Conservation (phyloP, 2,113 vertebrate genomes). For the Corythaeola cristata region DNA sequence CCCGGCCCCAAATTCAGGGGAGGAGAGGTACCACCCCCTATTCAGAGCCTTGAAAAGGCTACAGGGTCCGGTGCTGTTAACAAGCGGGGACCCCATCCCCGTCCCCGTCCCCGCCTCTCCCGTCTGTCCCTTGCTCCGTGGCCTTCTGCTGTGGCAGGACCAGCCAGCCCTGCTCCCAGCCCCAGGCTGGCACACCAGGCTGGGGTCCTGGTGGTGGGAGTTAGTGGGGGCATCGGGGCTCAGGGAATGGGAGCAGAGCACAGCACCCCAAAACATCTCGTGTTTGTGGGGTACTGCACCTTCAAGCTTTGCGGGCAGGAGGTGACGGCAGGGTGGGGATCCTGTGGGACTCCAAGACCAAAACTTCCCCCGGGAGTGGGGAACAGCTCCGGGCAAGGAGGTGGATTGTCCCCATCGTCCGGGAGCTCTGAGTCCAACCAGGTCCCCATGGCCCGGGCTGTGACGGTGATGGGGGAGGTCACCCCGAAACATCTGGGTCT, state of each 20-base stretch:
- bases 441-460: neutral
- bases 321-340: neutral
- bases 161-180: neutral
- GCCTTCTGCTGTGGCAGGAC: slow-evolving; percentile 22
- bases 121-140: slow-evolving; percentile 22
- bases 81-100: neutral
- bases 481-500: neutral
- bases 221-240: accelerated
- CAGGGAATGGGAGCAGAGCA: accelerated
- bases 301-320: accelerated
- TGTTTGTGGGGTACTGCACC: neutral
- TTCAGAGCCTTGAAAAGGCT: slow-evolving; percentile 67
- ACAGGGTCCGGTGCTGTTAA: slow-evolving; percentile 48
- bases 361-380: accelerated
- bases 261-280: neutral
- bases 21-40: slow-evolving; percentile 40
- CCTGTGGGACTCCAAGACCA: too few relatives aligned
- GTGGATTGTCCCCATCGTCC: accelerated
- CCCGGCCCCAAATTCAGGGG: neutral
- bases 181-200: neutral
- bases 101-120: neutral
- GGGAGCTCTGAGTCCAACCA: neutral
- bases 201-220: neutral
- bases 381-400: accelerated
- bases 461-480: accelerated